These are phyloP conservation scores for Erpobdella octoculata DNA, from an alignment of 2,888 invertebrate species.

Conservation along the genomic window DNA sequence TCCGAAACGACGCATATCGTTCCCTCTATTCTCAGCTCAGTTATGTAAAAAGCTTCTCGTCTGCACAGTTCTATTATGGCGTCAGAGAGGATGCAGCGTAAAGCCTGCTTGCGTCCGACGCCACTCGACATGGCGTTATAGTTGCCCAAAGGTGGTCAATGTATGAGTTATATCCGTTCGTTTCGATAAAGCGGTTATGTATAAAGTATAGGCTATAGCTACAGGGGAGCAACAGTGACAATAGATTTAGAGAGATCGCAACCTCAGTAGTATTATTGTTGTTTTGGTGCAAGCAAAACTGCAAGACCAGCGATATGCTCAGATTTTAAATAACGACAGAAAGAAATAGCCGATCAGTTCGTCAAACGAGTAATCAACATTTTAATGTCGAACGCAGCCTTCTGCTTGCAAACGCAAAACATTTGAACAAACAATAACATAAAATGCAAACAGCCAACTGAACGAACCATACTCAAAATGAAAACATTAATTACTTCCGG, in stretches of 20 bases:
- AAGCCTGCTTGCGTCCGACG: slow-evolving; percentile 24
- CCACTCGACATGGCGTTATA: neutral
- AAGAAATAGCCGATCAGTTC: too few species aligned
- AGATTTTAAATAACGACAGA: too few species aligned
- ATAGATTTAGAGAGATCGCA: too few species aligned
- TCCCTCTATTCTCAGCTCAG: slow-evolving; percentile 37
- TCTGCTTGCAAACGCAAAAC: neutral
- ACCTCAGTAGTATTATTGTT: too few species aligned
- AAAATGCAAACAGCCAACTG: neutral
- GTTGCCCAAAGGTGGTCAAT: too few species aligned
- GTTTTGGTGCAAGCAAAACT: too few species aligned
- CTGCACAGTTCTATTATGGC: slow-evolving; percentile 37
- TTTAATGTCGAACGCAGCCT: neutral
- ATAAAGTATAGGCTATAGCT: too few species aligned
- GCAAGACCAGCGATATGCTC: too few species aligned
- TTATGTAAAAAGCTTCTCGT: slow-evolving; percentile 35
- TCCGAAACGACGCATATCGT: slow-evolving; percentile 37
- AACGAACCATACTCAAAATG: slow-evolving; percentile 16
- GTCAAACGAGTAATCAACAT: too few species aligned
- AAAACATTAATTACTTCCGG: slow-evolving; percentile 23
- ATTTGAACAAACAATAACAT: neutral
- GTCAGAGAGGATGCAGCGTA: slow-evolving; percentile 32
- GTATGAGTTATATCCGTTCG: too few species aligned
- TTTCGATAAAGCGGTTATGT: too few species aligned
- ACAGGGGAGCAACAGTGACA: too few species aligned